These are phyloP conservation scores for Metalampra italica DNA, from an alignment of 2,888 invertebrate genomes.

Conservation along the genomic window DNA sequence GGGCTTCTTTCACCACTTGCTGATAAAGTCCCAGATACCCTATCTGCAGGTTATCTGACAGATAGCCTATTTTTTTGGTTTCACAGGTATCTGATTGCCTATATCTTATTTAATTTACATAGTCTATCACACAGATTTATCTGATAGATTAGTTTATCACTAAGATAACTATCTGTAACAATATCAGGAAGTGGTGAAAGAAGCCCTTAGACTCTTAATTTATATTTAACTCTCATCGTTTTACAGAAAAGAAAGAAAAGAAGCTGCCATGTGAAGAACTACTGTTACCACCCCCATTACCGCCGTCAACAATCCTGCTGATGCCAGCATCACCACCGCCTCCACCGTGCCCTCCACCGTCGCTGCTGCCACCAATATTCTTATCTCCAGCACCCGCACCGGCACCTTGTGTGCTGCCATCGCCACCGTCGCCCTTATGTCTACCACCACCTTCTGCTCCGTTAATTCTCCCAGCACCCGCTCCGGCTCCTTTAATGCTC, in stretches of 20 bases:
- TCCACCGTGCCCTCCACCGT: slow-evolving; percentile 23
- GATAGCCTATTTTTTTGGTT: too few relatives aligned
- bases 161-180: too few relatives aligned
- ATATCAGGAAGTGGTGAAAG: too few relatives aligned
- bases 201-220: too few relatives aligned
- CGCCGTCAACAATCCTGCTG: slow-evolving; percentile 51
- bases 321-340: slow-evolving; percentile 48
- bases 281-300: slow-evolving; percentile 17
- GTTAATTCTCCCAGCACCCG: slow-evolving; percentile 10
- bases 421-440: slow-evolving; percentile 16
- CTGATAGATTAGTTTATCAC: too few relatives aligned
- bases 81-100: too few relatives aligned
- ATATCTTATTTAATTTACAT: too few relatives aligned
- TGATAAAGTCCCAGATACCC: too few relatives aligned
- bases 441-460: slow-evolving; percentile 21
- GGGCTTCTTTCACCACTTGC: too few relatives aligned
- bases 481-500: slow-evolving; percentile 23
- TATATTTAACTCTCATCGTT: too few relatives aligned
- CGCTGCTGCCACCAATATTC: slow-evolving; percentile 13
- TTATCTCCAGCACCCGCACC: slow-evolving; percentile 26
- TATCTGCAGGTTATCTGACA: too few relatives aligned
- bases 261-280: slow-evolving; percentile 14
- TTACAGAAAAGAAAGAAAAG: neutral
- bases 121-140: too few relatives aligned
- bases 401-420: slow-evolving; percentile 13